These are phyloP conservation scores for Cossypha heuglini DNA, from an alignment of 2,797 vertebrate species.

Conservation along the genomic window DNA sequence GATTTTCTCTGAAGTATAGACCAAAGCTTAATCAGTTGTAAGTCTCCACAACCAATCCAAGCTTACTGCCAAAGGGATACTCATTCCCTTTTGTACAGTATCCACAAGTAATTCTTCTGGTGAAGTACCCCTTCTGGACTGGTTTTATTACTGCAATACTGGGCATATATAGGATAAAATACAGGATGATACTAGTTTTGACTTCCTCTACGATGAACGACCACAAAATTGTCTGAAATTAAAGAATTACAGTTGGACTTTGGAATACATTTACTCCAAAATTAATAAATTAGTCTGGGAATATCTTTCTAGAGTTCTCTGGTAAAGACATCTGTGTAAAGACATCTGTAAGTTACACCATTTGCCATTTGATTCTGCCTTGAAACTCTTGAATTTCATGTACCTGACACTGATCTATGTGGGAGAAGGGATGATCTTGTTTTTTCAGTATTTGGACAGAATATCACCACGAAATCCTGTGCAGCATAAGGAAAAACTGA, in stretches of 20 bases:
- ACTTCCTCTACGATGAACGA: background rate
- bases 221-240: background rate
- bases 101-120: background rate
- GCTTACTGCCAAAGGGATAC: background rate
- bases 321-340: background rate
- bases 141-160: background rate
- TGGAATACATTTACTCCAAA: background rate
- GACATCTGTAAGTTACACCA: background rate
- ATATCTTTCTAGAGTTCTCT: background rate
- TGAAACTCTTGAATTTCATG: background rate
- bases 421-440: background rate
- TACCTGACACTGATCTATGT: background rate
- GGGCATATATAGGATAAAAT: background rate
- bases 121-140: background rate
- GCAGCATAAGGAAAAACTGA: background rate
- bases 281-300: background rate
- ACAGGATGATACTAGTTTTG: background rate
- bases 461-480: background rate
- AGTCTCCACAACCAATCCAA: background rate
- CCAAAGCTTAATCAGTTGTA: background rate
- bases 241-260: background rate
- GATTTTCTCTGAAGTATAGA: background rate
- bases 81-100: background rate
- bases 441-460: background rate
- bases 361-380: background rate